Conservation (phyloP, 2,113 vertebrate species). For the Seriola dumerili region DNA sequence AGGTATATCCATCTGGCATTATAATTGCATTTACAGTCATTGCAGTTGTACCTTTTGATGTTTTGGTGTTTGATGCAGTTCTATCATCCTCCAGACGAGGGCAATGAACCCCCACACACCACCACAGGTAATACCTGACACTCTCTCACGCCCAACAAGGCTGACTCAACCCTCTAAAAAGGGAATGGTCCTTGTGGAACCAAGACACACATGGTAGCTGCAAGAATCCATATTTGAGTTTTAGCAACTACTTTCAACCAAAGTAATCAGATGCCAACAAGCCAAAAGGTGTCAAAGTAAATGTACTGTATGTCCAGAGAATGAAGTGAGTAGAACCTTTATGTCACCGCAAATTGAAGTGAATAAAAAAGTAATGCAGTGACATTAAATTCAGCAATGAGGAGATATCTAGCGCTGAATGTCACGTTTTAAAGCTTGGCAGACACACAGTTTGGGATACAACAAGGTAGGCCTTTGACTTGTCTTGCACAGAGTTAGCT, state of each 20-base stretch:
- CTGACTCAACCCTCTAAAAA: conserved; percentile 60
- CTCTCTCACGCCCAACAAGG: conserved; percentile 33
- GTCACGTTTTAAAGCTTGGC: conserved; percentile 52
- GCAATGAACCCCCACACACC: conserved; percentile 71
- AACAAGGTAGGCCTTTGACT: conserved; percentile 80
- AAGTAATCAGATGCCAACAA: conserved; percentile 12
- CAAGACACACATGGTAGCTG: conserved; percentile 88
- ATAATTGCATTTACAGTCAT: conserved; percentile 5
- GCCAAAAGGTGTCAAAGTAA: conserved; percentile 2
- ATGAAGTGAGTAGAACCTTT: neutral
- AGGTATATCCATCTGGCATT: conserved; percentile 1
- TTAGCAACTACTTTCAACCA: conserved; percentile 25
- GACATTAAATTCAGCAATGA: conserved; percentile 27
- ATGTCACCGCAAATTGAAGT: neutral
- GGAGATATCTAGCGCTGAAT: conserved; percentile 25
- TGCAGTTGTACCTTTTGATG: conserved; percentile 1
- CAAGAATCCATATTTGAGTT: conserved; percentile 65
- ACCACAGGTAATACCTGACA: conserved; percentile 65
- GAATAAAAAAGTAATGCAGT: neutral
- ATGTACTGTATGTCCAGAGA: neutral
- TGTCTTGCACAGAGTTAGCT: conserved; percentile 60
- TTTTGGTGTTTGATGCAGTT: conserved; percentile 61
- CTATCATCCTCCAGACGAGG: conserved; percentile 75
- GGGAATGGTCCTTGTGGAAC: conserved; percentile 88
- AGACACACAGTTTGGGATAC: conserved; percentile 60